Conservation (phyloP, 2,888 invertebrate species). For the Acleris sparsana region DNA sequence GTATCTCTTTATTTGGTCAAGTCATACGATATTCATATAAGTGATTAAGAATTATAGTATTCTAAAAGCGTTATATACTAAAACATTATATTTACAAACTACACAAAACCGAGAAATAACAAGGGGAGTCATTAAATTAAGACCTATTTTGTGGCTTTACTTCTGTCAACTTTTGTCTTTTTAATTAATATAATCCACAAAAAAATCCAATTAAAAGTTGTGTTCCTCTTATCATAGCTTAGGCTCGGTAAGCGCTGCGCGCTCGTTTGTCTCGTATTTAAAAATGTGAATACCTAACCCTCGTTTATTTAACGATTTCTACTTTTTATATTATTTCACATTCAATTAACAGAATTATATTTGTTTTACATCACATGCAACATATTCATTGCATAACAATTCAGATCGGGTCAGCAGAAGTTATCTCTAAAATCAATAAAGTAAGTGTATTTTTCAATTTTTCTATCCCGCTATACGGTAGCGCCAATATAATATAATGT, state of each 20-base stretch:
- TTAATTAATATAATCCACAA: constrained; percentile 75
- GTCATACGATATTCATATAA: too few relatives aligned
- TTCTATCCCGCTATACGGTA: constrained; percentile 50
- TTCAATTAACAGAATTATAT: too few relatives aligned
- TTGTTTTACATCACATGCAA: too few relatives aligned
- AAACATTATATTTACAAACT: constrained; percentile 15
- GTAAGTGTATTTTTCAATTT: constrained; percentile 57
- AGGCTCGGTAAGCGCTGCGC: constrained; percentile 56
- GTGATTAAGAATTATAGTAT: too few relatives aligned
- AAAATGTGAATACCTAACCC: constrained; percentile 45
- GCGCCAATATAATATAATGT: constrained; percentile 69
- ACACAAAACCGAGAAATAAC: constrained; percentile 28
- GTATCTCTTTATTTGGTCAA: background rate
- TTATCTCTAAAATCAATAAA: constrained; percentile 12
- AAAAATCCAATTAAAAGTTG: constrained; percentile 76
- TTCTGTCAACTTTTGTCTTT: constrained; percentile 59
- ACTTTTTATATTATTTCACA: constrained; percentile 5
- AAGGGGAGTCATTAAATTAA: constrained; percentile 37
- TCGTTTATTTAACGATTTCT: constrained; percentile 26
- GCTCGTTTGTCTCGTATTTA: constrained; percentile 47
- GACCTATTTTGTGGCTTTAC: constrained; percentile 56
- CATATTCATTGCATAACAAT: too few relatives aligned
- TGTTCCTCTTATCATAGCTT: constrained; percentile 67
- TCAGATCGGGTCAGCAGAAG: too few relatives aligned
- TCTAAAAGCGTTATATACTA: too few relatives aligned